A percentile compares a stretch with the other conserved stretches of the same genome.
Evolutionary conservation across 2,797 vertebrate genomes (phyloP).

Genomic region (Huso huso): DNA sequence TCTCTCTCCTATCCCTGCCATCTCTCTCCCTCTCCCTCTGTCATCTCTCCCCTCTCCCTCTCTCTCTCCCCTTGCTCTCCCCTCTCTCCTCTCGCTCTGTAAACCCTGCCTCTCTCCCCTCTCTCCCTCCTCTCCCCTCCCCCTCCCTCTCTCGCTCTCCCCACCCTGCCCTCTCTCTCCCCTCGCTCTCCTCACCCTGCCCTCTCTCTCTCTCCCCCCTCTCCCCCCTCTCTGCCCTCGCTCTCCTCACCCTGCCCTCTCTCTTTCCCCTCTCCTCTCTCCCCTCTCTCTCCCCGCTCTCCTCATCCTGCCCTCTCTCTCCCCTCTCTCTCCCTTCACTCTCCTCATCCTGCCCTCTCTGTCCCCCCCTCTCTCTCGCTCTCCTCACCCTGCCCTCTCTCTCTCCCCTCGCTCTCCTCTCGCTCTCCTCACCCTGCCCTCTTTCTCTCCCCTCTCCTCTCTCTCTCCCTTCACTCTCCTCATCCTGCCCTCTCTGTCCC

Average conservation of each 20-base stretch:
- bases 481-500: background rate
- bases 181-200: background rate
- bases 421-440: too few relatives aligned
- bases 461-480: background rate
- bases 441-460: background rate
- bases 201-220: background rate
- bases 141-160: too few relatives aligned
- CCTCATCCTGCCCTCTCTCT: background rate
- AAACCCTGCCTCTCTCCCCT: background rate
- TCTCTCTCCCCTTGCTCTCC: constrained; percentile 30
- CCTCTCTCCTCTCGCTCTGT: too few relatives aligned
- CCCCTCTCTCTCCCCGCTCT: background rate
- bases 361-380: too few relatives aligned
- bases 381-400: too few relatives aligned
- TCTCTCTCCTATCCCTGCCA: background rate
- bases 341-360: background rate
- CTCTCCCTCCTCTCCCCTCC: too few relatives aligned
- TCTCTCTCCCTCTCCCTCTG: too few relatives aligned
- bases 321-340: background rate
- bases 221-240: too few relatives aligned
- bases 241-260: too few relatives aligned
- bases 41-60: background rate
- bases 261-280: too few relatives aligned
- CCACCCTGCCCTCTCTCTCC: too few relatives aligned
- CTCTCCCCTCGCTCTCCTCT: background rate